phyloP scores from a whole-genome alignment of 2,888 invertebrate genomes.

The Amaurobius ferox region DNA sequence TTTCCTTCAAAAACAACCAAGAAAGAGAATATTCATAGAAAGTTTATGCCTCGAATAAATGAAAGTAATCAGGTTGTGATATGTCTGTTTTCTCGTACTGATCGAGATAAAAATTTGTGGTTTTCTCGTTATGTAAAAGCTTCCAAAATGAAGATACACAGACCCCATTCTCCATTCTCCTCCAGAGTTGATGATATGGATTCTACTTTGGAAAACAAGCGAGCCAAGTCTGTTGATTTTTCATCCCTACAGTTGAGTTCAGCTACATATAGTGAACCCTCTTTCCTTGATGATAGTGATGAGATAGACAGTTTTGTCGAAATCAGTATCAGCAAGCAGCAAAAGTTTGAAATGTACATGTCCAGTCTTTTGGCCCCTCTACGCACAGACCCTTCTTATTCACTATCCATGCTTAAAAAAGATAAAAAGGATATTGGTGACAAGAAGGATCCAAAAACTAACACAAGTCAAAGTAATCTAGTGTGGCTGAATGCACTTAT shows the following conservation, averaged over 20 bases:
- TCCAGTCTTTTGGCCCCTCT: constrained; percentile 33
- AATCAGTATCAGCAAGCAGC: constrained; percentile 41
- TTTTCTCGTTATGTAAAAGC: constrained; percentile 79
- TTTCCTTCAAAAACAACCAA: neutral
- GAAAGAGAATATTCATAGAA: constrained; percentile 37
- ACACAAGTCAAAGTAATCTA: constrained; percentile 32
- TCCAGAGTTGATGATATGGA: constrained; percentile 23
- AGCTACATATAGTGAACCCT: neutral
- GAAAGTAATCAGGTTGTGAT: constrained; percentile 75
- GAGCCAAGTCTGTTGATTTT: constrained; percentile 59
- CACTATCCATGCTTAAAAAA: neutral
- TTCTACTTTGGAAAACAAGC: constrained; percentile 30
- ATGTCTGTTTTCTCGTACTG: constrained; percentile 87
- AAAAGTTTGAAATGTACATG: constrained; percentile 62
- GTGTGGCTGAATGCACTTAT: constrained; percentile 87
- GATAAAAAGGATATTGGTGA: constrained; percentile 25
- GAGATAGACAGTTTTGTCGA: constrained; percentile 40
- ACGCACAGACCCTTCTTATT: constrained; percentile 24
- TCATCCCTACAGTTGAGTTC: constrained; percentile 38
- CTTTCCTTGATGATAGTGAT: constrained; percentile 16
- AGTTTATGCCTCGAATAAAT: constrained; percentile 40
- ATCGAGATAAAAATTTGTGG: constrained; percentile 94
- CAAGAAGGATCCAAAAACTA: constrained; percentile 2
- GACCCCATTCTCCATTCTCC: constrained; percentile 73
- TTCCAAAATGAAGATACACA: constrained; percentile 73